Percentiles rank a stretch among this genome's conserved stretches.
These are phyloP conservation scores for Chouioia cunea DNA, from an alignment of 2,888 invertebrate genomes.

Conservation along the genomic window DNA sequence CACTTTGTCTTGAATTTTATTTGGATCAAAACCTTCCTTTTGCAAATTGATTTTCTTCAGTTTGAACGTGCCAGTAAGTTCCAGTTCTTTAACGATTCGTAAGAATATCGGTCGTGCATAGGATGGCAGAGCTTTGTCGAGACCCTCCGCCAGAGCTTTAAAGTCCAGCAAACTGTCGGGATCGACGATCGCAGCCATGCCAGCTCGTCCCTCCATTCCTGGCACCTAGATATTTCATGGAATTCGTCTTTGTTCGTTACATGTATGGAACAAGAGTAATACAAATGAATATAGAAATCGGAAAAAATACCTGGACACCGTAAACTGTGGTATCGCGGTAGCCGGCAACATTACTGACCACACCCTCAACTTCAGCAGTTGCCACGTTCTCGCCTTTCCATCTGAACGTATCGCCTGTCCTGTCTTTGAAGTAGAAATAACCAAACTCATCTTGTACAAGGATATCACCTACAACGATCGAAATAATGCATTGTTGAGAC, in stretches of 20 bases:
- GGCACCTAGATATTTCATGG: slow-evolving; percentile 61
- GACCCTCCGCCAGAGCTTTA: slow-evolving; percentile 65
- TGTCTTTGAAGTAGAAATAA: slow-evolving; percentile 76
- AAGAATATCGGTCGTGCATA: slow-evolving; percentile 78
- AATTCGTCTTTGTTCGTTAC: background rate
- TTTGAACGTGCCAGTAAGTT: slow-evolving; percentile 78
- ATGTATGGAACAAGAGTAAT: background rate
- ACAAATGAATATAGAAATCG: too few relatives aligned
- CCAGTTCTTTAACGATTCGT: slow-evolving; percentile 72
- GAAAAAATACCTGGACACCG: slow-evolving; percentile 82
- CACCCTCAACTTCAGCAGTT: slow-evolving; percentile 77
- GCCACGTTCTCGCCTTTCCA: slow-evolving; percentile 81
- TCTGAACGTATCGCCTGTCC: slow-evolving; percentile 76
- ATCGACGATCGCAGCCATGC: slow-evolving; percentile 77
- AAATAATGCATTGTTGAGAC: too few relatives aligned
- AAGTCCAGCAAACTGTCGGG: slow-evolving; percentile 68
- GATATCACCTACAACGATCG: slow-evolving; percentile 69
- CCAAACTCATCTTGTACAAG: slow-evolving; percentile 75
- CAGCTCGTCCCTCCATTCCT: slow-evolving; percentile 73
- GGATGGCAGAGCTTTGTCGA: slow-evolving; percentile 70
- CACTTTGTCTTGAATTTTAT: slow-evolving; percentile 70
- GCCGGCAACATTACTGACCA: slow-evolving; percentile 71
- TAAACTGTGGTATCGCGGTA: slow-evolving; percentile 92
- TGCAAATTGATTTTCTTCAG: slow-evolving; percentile 75
- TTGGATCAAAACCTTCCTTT: slow-evolving; percentile 74